Percentiles rank a stretch among this genome's conserved stretches.
Evolutionary conservation across 2,113 vertebrate species (phyloP).

Genomic region (Phyllopteryx taeniolatus): DNA sequence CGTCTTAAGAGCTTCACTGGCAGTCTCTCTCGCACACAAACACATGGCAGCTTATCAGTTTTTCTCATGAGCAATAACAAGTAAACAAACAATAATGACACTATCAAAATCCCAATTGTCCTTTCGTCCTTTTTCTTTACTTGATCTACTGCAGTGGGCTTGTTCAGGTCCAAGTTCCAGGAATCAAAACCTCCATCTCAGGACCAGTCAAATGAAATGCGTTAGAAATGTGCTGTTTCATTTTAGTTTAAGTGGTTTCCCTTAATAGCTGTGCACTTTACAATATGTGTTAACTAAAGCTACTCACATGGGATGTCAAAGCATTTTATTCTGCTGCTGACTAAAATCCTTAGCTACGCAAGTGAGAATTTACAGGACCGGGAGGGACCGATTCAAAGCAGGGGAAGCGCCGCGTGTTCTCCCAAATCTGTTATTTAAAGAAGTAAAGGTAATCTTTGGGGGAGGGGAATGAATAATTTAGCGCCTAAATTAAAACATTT

Average conservation of each 20-base stretch:
- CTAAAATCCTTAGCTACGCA: neutral
- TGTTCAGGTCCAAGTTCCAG: neutral
- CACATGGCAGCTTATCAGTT: neutral
- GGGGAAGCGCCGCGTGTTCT: neutral
- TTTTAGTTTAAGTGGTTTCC: neutral
- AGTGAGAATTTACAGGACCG: neutral
- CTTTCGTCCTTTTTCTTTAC: neutral
- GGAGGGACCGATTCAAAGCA: neutral
- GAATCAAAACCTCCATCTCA: neutral
- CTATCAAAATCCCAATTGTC: neutral
- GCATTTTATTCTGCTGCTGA: constrained; percentile 1
- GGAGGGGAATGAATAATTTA: no score
- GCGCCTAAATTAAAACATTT: no score
- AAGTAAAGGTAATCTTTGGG: neutral
- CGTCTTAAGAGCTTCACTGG: neutral
- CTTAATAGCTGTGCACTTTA: neutral
- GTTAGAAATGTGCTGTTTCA: neutral
- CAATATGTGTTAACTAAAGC: neutral
- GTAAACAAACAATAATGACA: neutral
- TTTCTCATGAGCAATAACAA: neutral
- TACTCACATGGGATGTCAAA: neutral
- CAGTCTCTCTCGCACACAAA: neutral
- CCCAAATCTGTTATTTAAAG: no score
- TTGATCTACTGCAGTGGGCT: neutral
- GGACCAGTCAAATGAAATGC: neutral